Evolutionary conservation across 92 coral and sea anemone species (phyloP).

Genomic region (Bergia puertoricense): DNA sequence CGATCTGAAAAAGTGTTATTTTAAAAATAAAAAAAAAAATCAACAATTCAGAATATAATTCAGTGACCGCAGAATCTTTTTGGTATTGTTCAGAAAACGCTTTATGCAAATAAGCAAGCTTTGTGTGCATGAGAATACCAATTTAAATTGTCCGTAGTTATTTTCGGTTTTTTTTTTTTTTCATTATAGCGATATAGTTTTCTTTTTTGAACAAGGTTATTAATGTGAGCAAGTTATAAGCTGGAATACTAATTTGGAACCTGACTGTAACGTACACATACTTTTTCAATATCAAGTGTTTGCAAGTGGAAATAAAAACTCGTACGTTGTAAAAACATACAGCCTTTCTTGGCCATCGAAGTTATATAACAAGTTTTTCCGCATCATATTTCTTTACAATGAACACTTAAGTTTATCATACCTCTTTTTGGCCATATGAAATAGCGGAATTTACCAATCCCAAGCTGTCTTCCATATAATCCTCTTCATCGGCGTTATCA

Average conservation of each 20-base stretch:
- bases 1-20: neutral
- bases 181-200: neutral
- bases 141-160: neutral
- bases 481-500: slow-evolving; percentile 65
- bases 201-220: neutral
- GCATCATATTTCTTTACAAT: neutral
- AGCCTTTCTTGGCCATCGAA: neutral
- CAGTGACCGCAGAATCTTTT: neutral
- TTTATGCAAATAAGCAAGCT: slow-evolving; percentile 10
- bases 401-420: neutral
- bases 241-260: neutral
- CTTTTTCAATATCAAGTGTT: neutral
- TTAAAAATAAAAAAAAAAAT: neutral
- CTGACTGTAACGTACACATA: neutral
- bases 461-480: slow-evolving; percentile 66
- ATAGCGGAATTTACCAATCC: slow-evolving; percentile 89
- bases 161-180: neutral
- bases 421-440: slow-evolving; percentile 95
- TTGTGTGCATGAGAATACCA: neutral
- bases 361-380: neutral
- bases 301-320: neutral
- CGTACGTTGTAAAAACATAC: neutral
- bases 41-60: too few species aligned
- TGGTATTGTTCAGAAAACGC: neutral
- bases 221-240: neutral